Evolutionary conservation across 2,113 vertebrate genomes (phyloP).

Genomic region (Chloropsis cyanopogon): DNA sequence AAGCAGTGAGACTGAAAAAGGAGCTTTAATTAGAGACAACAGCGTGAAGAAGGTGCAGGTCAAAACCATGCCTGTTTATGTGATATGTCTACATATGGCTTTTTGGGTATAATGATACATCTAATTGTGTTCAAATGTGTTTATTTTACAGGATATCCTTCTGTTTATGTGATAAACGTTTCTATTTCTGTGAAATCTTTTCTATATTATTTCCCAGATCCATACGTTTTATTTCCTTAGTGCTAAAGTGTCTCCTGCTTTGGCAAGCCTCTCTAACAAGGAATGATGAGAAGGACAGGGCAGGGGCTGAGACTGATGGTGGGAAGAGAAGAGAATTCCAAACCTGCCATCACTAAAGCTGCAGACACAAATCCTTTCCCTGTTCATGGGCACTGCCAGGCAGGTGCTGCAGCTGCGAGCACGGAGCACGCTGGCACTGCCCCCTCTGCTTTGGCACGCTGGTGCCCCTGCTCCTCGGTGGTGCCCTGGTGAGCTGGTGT

Average conservation of each 20-base stretch:
- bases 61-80: not conserved
- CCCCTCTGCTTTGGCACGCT: not conserved
- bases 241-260: not conserved
- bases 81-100: not conserved
- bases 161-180: not conserved
- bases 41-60: not conserved
- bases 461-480: not conserved
- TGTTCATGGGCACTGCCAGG: accelerated
- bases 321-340: not conserved
- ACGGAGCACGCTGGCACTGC: not conserved
- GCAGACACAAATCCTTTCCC: not conserved
- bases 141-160: not conserved
- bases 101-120: not conserved
- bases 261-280: not conserved
- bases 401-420: not conserved
- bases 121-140: not conserved
- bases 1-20: not conserved
- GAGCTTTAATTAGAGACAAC: not conserved
- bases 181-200: not conserved
- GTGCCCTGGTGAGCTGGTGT: not conserved
- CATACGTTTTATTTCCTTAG: not conserved
- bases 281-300: not conserved
- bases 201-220: not conserved
- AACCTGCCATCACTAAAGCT: not conserved
- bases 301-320: not conserved